Evolutionary conservation across 2,888 invertebrate species (phyloP), one percentile per base, ranked within the genome.

Genomic region (Argyra leucocephala): DNA sequence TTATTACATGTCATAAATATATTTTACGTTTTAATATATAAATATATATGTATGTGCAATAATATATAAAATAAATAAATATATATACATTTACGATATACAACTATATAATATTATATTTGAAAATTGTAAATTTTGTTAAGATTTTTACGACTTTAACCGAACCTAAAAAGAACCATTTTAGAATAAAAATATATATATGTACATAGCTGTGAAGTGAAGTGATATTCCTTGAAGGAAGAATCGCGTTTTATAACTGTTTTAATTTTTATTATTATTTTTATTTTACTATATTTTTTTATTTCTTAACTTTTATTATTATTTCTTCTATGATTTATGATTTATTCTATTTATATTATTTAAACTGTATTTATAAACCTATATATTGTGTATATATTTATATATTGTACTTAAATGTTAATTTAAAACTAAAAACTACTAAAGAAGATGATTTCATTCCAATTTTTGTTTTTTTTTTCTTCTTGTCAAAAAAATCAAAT

Each of bases 281-380:
- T 48, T 48, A 18, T 48, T 48, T 48, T 48, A 18, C 18, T 48
- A n/a, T n/a, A 48, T 5, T 48, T 48, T 48, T 31, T 31, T 31
- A 4, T 31, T 31, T 31, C 12, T 31, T 6, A 4, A 10, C 9
- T 31, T 31, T 31, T 31, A 18, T 18, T 48, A 48, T n/a, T 48
- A n/a, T n/a, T n/a, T n/a, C n/a, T n/a, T n/a, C n/a, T n/a, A 48
- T 48, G 48, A 48, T 48, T 48, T 48, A 48, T 48, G 48, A 48
- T 18, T 48, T 48, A 48, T 48, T 2, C 18, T 2, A 18, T 18
- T 3, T 18, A 18, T 31, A 6, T 31, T 26, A 26, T 26, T 10
- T 31, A 31, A 10, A 31, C 9, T 6, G 12, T 31, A 10, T 31
- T 31, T 31, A 1, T 31, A 31, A n/a, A n/a, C n/a, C n/a, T 31